Conservation (phyloP, 2,888 invertebrate species). For the Laspeyria flexula region DNA sequence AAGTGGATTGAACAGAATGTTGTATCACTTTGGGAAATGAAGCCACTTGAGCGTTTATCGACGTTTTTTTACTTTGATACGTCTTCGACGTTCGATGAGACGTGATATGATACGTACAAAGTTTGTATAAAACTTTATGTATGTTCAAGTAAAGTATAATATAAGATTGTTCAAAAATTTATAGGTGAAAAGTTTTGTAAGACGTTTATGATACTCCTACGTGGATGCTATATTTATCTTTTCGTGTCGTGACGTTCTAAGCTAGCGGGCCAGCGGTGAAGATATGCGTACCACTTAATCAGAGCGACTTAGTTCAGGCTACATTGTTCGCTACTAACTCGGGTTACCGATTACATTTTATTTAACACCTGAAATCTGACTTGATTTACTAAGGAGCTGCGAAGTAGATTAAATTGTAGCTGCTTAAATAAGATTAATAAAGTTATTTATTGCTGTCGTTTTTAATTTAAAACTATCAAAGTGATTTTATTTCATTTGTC, state of each 20-base stretch:
- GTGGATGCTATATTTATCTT: not conserved
- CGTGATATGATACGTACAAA: conserved; percentile 44
- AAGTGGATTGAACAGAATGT: conserved; percentile 64
- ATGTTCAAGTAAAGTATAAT: conserved; percentile 2
- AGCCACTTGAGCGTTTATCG: conserved; percentile 59
- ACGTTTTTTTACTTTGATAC: conserved; percentile 56
- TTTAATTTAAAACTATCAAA: no score
- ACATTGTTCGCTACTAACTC: conserved; percentile 2
- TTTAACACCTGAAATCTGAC: conserved; percentile 6
- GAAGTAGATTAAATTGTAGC: not conserved
- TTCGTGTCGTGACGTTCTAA: not conserved
- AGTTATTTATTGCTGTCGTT: not conserved
- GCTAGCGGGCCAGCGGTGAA: not conserved
- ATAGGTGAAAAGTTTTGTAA: conserved; percentile 1
- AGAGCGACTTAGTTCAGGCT: conserved; percentile 1
- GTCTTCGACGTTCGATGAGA: conserved; percentile 44
- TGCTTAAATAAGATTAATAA: not conserved
- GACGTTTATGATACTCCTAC: not conserved
- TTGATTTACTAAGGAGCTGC: conserved; percentile 1
- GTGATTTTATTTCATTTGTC: no score
- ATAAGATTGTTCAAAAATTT: not conserved
- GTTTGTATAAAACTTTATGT: conserved; percentile 22
- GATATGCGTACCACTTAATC: conserved; percentile 2
- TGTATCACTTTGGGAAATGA: conserved; percentile 68
- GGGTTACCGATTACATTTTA: conserved; percentile 4